Percentiles rank a stretch among this genome's conserved stretches.
Evolutionary conservation across 2,888 invertebrate genomes (phyloP).

Genomic region (Scaptomyza cyrtandrae): DNA sequence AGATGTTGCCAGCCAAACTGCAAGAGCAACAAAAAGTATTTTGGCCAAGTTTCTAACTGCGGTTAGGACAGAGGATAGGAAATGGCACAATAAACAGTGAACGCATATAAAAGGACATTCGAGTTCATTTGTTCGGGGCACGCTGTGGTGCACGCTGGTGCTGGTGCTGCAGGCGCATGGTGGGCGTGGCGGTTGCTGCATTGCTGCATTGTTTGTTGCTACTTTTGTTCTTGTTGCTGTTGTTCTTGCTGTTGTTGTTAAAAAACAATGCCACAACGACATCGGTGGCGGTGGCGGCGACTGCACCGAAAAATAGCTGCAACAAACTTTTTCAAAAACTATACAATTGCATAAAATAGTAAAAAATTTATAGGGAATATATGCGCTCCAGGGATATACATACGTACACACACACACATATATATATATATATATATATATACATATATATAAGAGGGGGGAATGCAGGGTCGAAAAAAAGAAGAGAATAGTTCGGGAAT

Average conservation of each 20-base stretch:
- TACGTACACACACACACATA: slow-evolving; percentile 1
- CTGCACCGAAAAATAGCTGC: slow-evolving; percentile 77
- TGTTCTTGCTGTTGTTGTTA: slow-evolving; percentile 36
- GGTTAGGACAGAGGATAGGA: slow-evolving; percentile 58
- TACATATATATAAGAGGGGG: too few species aligned
- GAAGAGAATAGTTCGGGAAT: slow-evolving; percentile 38
- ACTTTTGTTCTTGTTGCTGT: slow-evolving; percentile 37
- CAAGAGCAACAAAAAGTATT: slow-evolving; percentile 41
- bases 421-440: not conserved
- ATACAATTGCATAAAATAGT: slow-evolving; percentile 81
- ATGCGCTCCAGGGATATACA: slow-evolving; percentile 61
- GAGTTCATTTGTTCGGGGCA: slow-evolving; percentile 75
- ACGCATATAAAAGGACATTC: slow-evolving; percentile 79
- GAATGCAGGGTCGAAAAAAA: too few species aligned
- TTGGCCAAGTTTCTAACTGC: slow-evolving; percentile 67
- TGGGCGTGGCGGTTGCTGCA: slow-evolving; percentile 62
- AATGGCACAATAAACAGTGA: slow-evolving; percentile 78
- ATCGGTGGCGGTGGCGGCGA: not conserved
- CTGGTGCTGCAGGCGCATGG: slow-evolving; percentile 39
- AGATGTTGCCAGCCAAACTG: slow-evolving; percentile 50
- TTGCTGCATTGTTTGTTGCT: slow-evolving; percentile 61
- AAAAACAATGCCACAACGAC: slow-evolving; percentile 71
- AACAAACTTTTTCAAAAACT: slow-evolving; percentile 77
- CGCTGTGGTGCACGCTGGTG: slow-evolving; percentile 69
- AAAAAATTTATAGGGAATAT: slow-evolving; percentile 78